These are phyloP conservation scores for Melieria picta DNA, from an alignment of 2,888 invertebrate genomes.

Conservation along the genomic window DNA sequence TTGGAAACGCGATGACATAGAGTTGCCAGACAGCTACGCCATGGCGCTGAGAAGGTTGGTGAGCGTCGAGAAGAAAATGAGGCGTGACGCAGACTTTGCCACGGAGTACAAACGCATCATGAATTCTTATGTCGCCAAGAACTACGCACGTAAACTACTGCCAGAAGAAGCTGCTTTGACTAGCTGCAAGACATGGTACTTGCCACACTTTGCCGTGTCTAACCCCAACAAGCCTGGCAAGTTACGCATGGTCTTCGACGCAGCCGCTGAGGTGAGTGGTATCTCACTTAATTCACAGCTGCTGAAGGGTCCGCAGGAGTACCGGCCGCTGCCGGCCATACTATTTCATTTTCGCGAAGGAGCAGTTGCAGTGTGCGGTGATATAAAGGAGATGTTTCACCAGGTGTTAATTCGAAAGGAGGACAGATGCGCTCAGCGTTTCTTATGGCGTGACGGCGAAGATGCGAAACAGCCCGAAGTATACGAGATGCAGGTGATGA, in stretches of 20 bases:
- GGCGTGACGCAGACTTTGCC: neutral
- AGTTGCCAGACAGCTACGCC: slow-evolving; percentile 22
- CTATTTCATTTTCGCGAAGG: slow-evolving; percentile 57
- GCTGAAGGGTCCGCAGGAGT: slow-evolving; percentile 54
- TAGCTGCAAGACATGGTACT: slow-evolving; percentile 44
- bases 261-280: slow-evolving; percentile 49
- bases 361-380: slow-evolving; percentile 51
- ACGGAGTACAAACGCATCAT: neutral
- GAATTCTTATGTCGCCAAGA: neutral
- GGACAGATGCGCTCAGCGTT: slow-evolving; percentile 33
- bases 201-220: slow-evolving; percentile 50
- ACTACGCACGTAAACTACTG: neutral
- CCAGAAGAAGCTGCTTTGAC: neutral
- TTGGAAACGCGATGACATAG: slow-evolving; percentile 25
- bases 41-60: slow-evolving; percentile 1
- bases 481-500: slow-evolving; percentile 9
- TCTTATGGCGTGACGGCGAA: slow-evolving; percentile 35
- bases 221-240: slow-evolving; percentile 51
- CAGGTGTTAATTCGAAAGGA: slow-evolving; percentile 45
- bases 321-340: slow-evolving; percentile 53
- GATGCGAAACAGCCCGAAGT: neutral
- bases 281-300: slow-evolving; percentile 39
- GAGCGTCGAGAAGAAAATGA: neutral
- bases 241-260: slow-evolving; percentile 53
- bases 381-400: slow-evolving; percentile 52